Conservation (phyloP, 2,797 vertebrate genomes). For the Coccyzus lansbergi region DNA sequence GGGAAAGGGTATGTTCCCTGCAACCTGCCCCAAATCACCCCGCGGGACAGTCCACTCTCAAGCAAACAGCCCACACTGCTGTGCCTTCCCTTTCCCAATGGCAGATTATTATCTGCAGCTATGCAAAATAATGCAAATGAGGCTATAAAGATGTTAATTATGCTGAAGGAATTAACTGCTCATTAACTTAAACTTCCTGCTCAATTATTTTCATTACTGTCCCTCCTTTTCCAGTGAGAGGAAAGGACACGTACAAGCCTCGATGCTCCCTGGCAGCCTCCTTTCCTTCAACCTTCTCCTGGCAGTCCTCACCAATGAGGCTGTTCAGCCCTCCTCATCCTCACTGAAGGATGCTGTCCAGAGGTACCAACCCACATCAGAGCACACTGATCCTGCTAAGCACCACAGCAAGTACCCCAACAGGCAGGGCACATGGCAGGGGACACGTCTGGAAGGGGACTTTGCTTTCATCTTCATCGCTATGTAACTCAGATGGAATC, state of each 20-base stretch:
- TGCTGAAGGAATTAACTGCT: conserved; percentile 47
- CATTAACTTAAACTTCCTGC: conserved; percentile 50
- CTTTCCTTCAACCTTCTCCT: rapidly evolving
- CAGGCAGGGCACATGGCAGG: neutral
- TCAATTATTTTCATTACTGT: conserved; percentile 15
- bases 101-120: neutral
- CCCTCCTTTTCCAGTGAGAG: neutral
- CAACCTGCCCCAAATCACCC: rapidly evolving
- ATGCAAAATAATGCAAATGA: conserved; percentile 50
- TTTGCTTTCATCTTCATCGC: neutral
- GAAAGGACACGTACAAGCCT: neutral
- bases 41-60: rapidly evolving
- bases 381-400: neutral
- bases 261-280: rapidly evolving
- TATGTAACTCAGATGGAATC: neutral
- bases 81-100: neutral
- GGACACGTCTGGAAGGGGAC: rapidly evolving
- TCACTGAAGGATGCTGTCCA: too few relatives aligned
- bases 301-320: neutral
- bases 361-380: neutral
- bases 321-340: neutral
- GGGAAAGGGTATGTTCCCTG: neutral
- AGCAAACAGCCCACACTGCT: neutral
- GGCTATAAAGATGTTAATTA: conserved; percentile 30
- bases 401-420: rapidly evolving